Base-by-base conservation (phyloP, 1,140 invertebrate species). In the Odontomachus brunneus region DNA sequence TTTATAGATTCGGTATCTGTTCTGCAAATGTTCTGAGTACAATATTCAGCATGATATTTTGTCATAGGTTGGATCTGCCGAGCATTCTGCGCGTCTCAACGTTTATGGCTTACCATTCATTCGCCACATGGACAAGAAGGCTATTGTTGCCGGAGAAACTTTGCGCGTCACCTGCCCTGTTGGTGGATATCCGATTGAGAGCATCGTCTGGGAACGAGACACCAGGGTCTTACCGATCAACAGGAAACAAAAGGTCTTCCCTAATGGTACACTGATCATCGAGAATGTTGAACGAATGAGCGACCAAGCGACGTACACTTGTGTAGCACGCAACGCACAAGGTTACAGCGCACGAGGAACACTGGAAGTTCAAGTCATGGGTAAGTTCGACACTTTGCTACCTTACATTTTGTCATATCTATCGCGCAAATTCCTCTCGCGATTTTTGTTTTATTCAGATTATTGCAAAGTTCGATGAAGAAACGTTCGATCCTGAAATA, bases 231-330 rank as follows among this genome's bases (percentile, higher is more conserved):
- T 99, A 62, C 98, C 98, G 63, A 98, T 98, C 92, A 99, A 99
- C 93, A 96, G 98, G 89, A 98, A 99, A 89, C 98, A 99, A 91
- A 98, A 98, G 90, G 98, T 99, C 19, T 98, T 98, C 94, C 96
- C 97, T 33, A 99, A 99, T 91, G 98, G 98, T 65, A 99, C 98
- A 0, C 95, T 99, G 0, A 97, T 98, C 67, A 98, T 99, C 87
- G 97, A 98, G 92, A 98, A 98, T 92, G 98, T 99, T 1, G 98
- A 99, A 93, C 95, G 98, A 38, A 95, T 96, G 85, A 97, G 97
- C 74, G 99, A 99, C 94, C 98, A 99, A 92, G 98, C 98, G 2
- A 97, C 97, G 1, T 99, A 99, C 94, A 98, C 97, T 0, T 99
- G 99, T 93, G 97, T 98, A 7, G 98, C 98, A 11, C 97, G 97